Conservation (phyloP, 1,140 invertebrate species). For the Drosophila ohnishii region DNA sequence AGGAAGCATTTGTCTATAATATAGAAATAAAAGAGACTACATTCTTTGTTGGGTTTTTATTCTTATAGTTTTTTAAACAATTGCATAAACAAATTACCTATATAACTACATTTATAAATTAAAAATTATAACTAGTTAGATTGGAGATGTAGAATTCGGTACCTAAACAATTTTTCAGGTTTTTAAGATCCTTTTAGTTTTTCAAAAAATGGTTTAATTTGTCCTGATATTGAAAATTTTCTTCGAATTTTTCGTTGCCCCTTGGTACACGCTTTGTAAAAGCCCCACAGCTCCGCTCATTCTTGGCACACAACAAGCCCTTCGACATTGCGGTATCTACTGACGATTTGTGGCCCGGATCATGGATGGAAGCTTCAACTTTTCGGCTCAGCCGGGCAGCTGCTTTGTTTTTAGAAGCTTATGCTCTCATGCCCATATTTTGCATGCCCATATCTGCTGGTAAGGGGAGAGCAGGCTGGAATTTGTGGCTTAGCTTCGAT, state of each 20-base stretch:
- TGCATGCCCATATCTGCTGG: constrained; percentile 22
- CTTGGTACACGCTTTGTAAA: neutral
- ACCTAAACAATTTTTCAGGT: too few species aligned
- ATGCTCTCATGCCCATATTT: constrained; percentile 44
- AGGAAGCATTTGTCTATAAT: too few species aligned
- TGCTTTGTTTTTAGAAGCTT: constrained; percentile 61
- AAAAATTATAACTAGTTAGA: too few species aligned
- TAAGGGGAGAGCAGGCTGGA: constrained; percentile 16
- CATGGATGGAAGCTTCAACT: constrained; percentile 34
- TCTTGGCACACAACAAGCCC: neutral
- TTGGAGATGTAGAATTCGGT: too few species aligned
- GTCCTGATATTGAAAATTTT: neutral
- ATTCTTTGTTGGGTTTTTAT: too few species aligned
- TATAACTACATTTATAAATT: too few species aligned
- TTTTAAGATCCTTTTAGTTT: too few species aligned
- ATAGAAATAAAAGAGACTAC: too few species aligned
- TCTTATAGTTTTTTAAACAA: too few species aligned
- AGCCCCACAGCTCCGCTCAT: neutral
- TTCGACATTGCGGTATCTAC: constrained; percentile 3
- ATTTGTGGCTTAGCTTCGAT: constrained; percentile 55
- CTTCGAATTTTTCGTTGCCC: neutral
- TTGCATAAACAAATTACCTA: too few species aligned
- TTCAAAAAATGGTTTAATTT: neutral
- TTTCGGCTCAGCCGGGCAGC: constrained; percentile 24
- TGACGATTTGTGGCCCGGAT: constrained; percentile 15